These are phyloP conservation scores for Encarsia formosa DNA, from an alignment of 2,888 invertebrate species.

Conservation along the genomic window DNA sequence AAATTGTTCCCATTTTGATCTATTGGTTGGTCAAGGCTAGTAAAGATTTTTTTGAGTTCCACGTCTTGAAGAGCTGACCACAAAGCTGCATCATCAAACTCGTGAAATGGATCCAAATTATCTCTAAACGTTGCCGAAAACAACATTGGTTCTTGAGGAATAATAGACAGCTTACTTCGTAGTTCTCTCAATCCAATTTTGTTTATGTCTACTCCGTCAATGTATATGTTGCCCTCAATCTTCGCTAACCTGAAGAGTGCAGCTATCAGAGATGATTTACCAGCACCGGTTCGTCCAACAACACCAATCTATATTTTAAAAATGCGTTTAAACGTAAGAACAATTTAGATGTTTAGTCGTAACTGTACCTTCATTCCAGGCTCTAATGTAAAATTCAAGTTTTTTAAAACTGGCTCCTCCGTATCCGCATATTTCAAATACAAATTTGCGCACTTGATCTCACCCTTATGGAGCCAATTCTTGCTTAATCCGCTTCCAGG, in stretches of 20 bases:
- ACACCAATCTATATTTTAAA: constrained; percentile 65
- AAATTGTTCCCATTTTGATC: constrained; percentile 79
- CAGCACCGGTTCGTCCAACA: constrained; percentile 84
- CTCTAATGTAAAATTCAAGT: constrained; percentile 65
- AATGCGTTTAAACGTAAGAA: constrained; percentile 48
- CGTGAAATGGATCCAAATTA: constrained; percentile 80
- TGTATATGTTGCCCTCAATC: constrained; percentile 13
- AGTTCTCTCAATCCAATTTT: constrained; percentile 16
- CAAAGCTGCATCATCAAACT: constrained; percentile 66
- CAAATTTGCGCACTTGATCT: constrained; percentile 60
- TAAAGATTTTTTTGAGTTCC: constrained; percentile 68
- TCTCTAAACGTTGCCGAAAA: constrained; percentile 80
- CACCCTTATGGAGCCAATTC: constrained; percentile 68
- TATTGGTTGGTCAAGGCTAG: constrained; percentile 62
- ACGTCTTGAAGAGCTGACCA: constrained; percentile 76
- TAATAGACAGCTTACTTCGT: constrained; percentile 59
- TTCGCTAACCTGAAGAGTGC: constrained; percentile 62
- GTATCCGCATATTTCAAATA: constrained; percentile 60
- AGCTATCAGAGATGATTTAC: constrained; percentile 76
- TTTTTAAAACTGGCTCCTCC: constrained; percentile 68
- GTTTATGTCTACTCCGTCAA: constrained; percentile 16
- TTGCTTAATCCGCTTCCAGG: constrained; percentile 56
- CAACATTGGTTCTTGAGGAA: constrained; percentile 87
- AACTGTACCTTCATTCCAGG: constrained; percentile 68
- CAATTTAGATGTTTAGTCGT: constrained; percentile 57